phyloP scores from a whole-genome alignment of 2,113 vertebrate species.

The Heptranchias perlo region DNA sequence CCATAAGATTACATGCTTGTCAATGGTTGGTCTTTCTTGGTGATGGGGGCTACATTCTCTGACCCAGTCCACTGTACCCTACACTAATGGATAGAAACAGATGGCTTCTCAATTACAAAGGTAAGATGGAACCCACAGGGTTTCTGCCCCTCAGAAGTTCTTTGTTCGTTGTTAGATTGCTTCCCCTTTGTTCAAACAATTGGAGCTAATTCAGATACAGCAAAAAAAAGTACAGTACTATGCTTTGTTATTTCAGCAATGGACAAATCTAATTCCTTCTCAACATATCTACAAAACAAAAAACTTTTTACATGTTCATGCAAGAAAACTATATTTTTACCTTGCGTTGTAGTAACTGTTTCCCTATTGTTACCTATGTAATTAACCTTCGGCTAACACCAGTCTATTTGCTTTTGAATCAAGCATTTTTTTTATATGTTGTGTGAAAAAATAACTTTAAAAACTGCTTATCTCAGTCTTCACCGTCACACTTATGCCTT shows the following conservation, averaged over 20 bases:
- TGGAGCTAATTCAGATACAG: neutral
- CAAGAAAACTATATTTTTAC: neutral
- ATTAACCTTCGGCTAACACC: neutral
- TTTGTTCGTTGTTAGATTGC: neutral
- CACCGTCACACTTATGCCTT: too few relatives aligned
- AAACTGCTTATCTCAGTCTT: neutral
- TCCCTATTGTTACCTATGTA: neutral
- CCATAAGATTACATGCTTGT: neutral
- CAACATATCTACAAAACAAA: neutral
- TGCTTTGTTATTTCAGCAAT: neutral
- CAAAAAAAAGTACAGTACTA: neutral
- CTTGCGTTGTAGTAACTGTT: neutral
- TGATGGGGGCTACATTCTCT: neutral
- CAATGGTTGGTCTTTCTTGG: neutral
- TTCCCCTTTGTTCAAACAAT: neutral
- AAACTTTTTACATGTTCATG: neutral
- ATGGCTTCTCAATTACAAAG: neutral
- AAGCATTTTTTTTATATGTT: too few relatives aligned
- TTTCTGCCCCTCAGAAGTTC: neutral
- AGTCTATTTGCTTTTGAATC: neutral
- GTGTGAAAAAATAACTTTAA: neutral
- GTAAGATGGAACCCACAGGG: neutral
- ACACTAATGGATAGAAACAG: neutral
- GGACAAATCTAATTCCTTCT: neutral
- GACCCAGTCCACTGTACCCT: neutral